These are phyloP conservation scores for Pachyrhynchus sulphureomaculatus DNA, from an alignment of 1,140 invertebrate species.

Conservation along the genomic window DNA sequence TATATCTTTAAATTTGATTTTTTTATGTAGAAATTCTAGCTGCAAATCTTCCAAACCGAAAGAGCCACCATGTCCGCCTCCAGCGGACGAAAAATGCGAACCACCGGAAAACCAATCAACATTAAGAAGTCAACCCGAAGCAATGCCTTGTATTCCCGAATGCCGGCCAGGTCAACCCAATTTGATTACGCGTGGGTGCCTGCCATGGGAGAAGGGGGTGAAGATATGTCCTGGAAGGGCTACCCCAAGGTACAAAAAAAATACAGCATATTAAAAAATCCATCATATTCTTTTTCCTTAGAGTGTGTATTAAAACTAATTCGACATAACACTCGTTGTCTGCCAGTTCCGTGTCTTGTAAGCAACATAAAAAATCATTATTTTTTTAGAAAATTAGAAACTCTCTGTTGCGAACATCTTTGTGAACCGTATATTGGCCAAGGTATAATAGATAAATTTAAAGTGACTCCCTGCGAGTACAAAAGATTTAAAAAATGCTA, in stretches of 20 bases:
- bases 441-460: constrained; percentile 20
- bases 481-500: constrained; percentile 24
- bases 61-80: neutral
- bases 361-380: no score
- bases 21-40: neutral
- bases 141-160: constrained; percentile 5
- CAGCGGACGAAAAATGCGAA: neutral
- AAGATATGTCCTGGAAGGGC: constrained; percentile 12
- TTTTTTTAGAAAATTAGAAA: constrained; percentile 9
- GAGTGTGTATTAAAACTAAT: no score
- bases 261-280: neutral
- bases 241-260: neutral
- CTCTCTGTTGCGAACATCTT: constrained; percentile 13
- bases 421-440: constrained; percentile 24
- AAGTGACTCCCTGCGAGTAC: constrained; percentile 17
- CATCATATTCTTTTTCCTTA: no score
- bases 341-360: no score
- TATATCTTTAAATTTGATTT: neutral
- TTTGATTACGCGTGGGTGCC: constrained; percentile 14
- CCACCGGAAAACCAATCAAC: neutral
- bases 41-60: neutral
- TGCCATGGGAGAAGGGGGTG: constrained; percentile 26
- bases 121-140: neutral
- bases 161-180: constrained; percentile 1
- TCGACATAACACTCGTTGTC: no score